Base-by-base conservation (phyloP, 2,888 invertebrate species). In the Patella ulyssiponensis region DNA sequence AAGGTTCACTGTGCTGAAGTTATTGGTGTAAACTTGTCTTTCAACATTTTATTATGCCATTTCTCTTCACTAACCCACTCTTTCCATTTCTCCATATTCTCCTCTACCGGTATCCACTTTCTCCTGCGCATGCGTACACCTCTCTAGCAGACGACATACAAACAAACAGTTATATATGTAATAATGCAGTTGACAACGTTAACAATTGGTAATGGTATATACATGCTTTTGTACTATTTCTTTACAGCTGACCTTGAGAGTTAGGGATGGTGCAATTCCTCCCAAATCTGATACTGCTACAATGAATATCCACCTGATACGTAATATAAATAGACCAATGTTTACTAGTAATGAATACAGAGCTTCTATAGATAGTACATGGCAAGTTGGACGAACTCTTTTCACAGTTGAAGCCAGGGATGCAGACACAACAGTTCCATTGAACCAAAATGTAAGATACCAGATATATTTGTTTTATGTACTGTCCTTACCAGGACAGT, bases 251-350 rank as follows among this genome's bases (percentile, higher is more conserved):
- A 81, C 83, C 44, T 80, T 87, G 0, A 79, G 76, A 23, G 87
- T 85, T 20, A 56, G 80, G 2, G 87, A 88, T 79, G 78, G 74
- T 11, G 84, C 84, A 1, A 73, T 83, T 1, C 79, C 81, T 1
- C 82, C 85, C 4, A 87, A 85, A 75, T 80, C 81, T 9, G 85
- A 82, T 12, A 79, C 81, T 2, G 82, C 83, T 9, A 82, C 82
- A 5, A 84, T 90, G 17, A 81, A 76, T 33, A 85, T 90, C 69
- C 79, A 81, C 56, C 88, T 90, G 9, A 73, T 85, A 7, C 77
- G 90, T 44, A 90, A 90, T 80, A 80, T 82, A 75, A 75, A 86
- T 75, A 84, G 83, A 1, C 90, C 90, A 9, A 71, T 75, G 9
- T 90, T 90, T 79, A 80, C 77, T 11, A 80, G 79, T 52, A 77